Conservation (phyloP, 2,797 vertebrate genomes). For the Halcyon leucocephala region DNA sequence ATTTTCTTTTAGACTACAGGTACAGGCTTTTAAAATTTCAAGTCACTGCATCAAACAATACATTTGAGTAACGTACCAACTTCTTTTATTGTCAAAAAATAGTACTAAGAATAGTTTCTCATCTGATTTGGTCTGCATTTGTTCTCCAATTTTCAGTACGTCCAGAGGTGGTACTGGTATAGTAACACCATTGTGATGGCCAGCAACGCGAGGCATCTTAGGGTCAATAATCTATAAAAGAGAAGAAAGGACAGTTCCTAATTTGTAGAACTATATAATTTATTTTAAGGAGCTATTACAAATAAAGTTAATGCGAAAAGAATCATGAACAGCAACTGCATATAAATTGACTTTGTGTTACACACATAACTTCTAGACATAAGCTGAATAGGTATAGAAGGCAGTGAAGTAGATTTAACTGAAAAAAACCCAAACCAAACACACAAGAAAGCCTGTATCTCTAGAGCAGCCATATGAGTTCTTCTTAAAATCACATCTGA, state of each 20-base stretch:
- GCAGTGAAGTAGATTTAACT: not conserved
- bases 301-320: not conserved
- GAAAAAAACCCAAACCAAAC: not conserved
- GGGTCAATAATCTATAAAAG: slow-evolving; percentile 92
- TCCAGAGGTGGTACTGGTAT: slow-evolving; percentile 95
- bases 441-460: not conserved
- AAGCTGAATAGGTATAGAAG: not conserved
- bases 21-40: not conserved
- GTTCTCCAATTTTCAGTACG: slow-evolving; percentile 94
- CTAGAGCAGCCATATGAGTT: rapidly evolving
- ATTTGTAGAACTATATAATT: not conserved
- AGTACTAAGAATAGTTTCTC: slow-evolving; percentile 96
- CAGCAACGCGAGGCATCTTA: slow-evolving; percentile 95
- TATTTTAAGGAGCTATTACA: not conserved
- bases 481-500: not conserved
- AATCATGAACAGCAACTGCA: not conserved
- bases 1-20: not conserved
- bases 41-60: not conserved
- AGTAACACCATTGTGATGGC: slow-evolving; percentile 96
- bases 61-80: slow-evolving; percentile 87
- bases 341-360: not conserved
- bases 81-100: slow-evolving; percentile 98
- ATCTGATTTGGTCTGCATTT: slow-evolving; percentile 97
- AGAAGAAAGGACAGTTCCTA: not conserved
- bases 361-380: not conserved